These are phyloP conservation scores for Hypsopygia costalis DNA, from an alignment of 2,888 invertebrate species.

Conservation along the genomic window DNA sequence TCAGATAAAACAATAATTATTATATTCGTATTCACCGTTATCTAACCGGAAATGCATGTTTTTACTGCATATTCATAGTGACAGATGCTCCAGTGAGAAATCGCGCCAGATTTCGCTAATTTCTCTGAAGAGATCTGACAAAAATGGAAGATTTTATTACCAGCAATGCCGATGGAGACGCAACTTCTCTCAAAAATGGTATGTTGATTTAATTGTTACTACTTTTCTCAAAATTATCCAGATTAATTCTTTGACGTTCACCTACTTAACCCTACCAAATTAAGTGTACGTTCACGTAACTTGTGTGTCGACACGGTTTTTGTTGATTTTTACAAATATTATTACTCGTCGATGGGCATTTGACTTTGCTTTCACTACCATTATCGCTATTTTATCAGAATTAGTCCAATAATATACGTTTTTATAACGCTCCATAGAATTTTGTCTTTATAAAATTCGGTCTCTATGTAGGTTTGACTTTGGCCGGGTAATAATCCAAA, in stretches of 20 bases:
- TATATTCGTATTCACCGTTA: conserved; percentile 8
- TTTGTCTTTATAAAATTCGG: not conserved
- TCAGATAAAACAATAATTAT: not conserved
- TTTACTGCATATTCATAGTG: conserved; percentile 41
- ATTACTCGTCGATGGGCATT: too few species aligned
- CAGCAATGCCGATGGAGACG: conserved; percentile 33
- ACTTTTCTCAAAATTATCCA: conserved; percentile 19
- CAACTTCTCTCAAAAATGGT: conserved; percentile 43
- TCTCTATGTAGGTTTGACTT: conserved; percentile 4
- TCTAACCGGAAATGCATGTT: conserved; percentile 39
- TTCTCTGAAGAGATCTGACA: conserved; percentile 25
- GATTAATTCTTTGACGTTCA: conserved; percentile 32
- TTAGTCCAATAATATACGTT: too few species aligned
- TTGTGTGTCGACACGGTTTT: conserved; percentile 6
- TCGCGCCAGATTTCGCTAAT: conserved; percentile 54
- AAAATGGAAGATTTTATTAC: conserved; percentile 52
- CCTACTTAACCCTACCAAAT: conserved; percentile 40
- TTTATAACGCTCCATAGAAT: too few species aligned
- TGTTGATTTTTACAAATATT: too few species aligned
- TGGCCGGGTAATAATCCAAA: conserved; percentile 47
- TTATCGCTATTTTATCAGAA: too few species aligned
- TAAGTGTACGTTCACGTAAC: conserved; percentile 19
- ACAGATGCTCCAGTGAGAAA: conserved; percentile 61
- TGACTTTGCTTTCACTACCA: too few species aligned
- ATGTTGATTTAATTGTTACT: conserved; percentile 24